Evolutionary conservation across 1,140 invertebrate species (phyloP), one percentile per base, ranked within the genome.

Genomic region (Lutraria rhynchaena): DNA sequence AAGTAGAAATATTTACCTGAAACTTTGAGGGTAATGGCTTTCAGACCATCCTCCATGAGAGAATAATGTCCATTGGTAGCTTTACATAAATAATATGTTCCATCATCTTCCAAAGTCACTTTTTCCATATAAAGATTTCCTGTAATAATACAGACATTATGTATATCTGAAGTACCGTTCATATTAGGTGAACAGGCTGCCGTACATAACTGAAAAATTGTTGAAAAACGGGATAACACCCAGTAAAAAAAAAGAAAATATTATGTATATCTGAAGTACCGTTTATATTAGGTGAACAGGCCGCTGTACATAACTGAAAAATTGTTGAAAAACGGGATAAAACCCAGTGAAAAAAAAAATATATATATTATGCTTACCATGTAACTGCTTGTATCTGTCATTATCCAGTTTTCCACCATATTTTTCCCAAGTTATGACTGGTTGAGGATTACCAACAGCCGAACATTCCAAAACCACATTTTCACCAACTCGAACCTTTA

Each of bases 91-190:
- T 96, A 96, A 15, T 41, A 41, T 0, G 93, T 93, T 0, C 96
- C 96, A 70, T 95, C 94, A 91, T 96, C 95, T 24, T 93, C 92
- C n/a, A 92, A 87, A 1, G 92, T 93, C 0, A 95, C 92, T 83
- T 95, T 94, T 53, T 91, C 92, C 15, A 96, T 93, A 31, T 94
- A 92, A 1, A 96, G 89, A 22, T 95, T 95, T 57, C 94, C 95
- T 88, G 58, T 35, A 57, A 71, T 27, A 58, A 29, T 24, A 61
- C 19, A 69, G 5, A 41, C 37, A 41, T 41, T 41, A n/a, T n/a
- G n/a, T n/a, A n/a, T n/a, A n/a, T n/a, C n/a, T n/a, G n/a, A n/a
- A n/a, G n/a, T n/a, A n/a, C n/a, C n/a, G n/a, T n/a, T n/a, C n/a
- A n/a, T n/a, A n/a, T n/a, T n/a, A n/a, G n/a, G n/a, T n/a, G n/a